Conservation (phyloP, 2,888 invertebrate genomes). For the Lordiphosa andalusiaca region DNA sequence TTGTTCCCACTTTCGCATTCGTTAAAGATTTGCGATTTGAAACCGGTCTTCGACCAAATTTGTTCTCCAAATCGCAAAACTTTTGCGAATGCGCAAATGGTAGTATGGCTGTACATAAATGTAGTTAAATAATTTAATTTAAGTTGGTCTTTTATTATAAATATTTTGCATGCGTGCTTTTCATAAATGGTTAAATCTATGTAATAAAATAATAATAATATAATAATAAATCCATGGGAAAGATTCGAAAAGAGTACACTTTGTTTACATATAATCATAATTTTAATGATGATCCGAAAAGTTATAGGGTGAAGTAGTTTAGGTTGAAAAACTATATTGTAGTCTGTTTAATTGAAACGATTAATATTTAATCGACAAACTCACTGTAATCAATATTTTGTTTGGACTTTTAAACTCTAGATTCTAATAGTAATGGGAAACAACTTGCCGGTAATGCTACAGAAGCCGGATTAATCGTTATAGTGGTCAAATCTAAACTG, state of each 20-base stretch:
- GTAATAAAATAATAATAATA: not conserved
- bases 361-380: not conserved
- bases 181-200: not conserved
- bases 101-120: too few relatives aligned
- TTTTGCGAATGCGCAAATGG: too few relatives aligned
- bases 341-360: slow-evolving; percentile 1
- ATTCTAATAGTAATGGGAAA: slow-evolving; percentile 83
- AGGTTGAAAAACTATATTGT: not conserved
- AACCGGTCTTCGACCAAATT: too few relatives aligned
- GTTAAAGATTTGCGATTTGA: too few relatives aligned
- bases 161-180: not conserved
- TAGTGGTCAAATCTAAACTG: slow-evolving; percentile 81
- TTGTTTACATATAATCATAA: too few relatives aligned
- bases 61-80: too few relatives aligned
- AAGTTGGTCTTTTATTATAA: slow-evolving; percentile 1
- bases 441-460: slow-evolving; percentile 88
- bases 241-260: too few relatives aligned
- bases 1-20: too few relatives aligned
- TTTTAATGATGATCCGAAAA: too few relatives aligned
- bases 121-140: slow-evolving; percentile 2
- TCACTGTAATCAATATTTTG: not conserved
- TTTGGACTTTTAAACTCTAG: slow-evolving; percentile 9
- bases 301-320: too few relatives aligned
- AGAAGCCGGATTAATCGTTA: slow-evolving; percentile 85
- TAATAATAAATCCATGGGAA: not conserved